Evolutionary conservation across 1,140 invertebrate species (phyloP), one percentile per base, ranked within the genome.

Genomic region (Hyles vespertilio): DNA sequence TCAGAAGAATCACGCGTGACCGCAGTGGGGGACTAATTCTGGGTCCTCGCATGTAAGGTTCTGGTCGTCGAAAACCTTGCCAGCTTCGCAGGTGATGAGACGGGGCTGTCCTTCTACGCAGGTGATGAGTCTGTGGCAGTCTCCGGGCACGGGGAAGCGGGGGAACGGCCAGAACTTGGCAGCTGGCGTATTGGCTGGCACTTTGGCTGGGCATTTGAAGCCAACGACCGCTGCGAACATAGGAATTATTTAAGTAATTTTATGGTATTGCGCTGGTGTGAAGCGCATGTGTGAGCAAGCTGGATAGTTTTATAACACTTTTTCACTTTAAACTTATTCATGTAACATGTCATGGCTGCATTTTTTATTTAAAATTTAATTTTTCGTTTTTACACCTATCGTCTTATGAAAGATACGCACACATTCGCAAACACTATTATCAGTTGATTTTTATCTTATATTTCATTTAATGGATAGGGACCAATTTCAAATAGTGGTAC

Each of bases 161-260:
- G 97, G 97, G 91, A 93, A 97, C 1, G 96, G 97, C 93, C 95
- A 96, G 91, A 97, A 98, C 81, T 94, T 94, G 61, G 95, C 94
- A 22, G 95, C 92, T 63, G 94, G 90, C 45, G 94, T 93, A 74
- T 94, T 91, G n/a, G 94, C 91, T 61, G 95, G 94, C 44, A 96
- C 92, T 79, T 96, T 95, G 1, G 92, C 92, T 7, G 96, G 96
- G 70, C 95, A 96, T 72, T 95, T 95, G 90, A 96, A 96, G 57
- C 95, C 95, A 54, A 96, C 92, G 52, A 96, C 92, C 68, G 93
- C 93, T 94, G 85, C 34, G 65, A 67, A 55, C 58, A 72, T 33
- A 56, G 46, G 11, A 40, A 63, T 51, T 56, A n/a, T 32, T 32
- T 51, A 32, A 51, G 3, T 7, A 34, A 3, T 22, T 11, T n/a